A percentile compares a stretch with the other conserved stretches of the same genome.
These are phyloP conservation scores for Exephanes ischioxanthus DNA, from an alignment of 2,888 invertebrate genomes.

Conservation along the genomic window DNA sequence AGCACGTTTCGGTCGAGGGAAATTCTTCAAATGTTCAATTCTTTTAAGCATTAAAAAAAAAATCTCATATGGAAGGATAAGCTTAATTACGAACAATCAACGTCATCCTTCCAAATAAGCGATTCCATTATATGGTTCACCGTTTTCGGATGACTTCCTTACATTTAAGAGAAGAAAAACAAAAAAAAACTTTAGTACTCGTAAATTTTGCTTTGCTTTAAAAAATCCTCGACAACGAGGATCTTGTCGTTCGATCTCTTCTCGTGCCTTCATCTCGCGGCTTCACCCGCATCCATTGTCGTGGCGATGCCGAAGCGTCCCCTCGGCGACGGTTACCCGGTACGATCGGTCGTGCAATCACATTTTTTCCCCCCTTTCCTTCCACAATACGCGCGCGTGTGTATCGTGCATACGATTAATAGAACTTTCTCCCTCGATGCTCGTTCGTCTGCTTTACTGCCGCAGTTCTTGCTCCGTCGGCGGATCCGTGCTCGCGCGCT, in stretches of 20 bases:
- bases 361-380: constrained; percentile 58
- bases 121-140: neutral
- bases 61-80: too few relatives aligned
- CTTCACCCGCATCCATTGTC: constrained; percentile 59
- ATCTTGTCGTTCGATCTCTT: constrained; percentile 10
- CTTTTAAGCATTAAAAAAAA: too few relatives aligned
- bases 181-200: neutral
- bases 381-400: constrained; percentile 68
- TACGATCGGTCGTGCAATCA: constrained; percentile 66
- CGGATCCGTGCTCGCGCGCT: constrained; percentile 46
- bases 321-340: constrained; percentile 47
- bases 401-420: constrained; percentile 72
- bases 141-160: neutral
- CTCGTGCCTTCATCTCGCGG: constrained; percentile 31
- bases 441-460: constrained; percentile 64
- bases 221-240: neutral
- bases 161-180: neutral
- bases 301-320: constrained; percentile 58
- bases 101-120: too few relatives aligned
- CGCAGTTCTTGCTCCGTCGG: constrained; percentile 53
- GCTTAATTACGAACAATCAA: too few relatives aligned
- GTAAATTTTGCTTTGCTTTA: neutral
- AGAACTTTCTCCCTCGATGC: constrained; percentile 73
- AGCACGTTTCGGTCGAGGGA: too few relatives aligned
- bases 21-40: too few relatives aligned